Percentiles rank a stretch among this genome's conserved stretches.
phyloP scores from a whole-genome alignment of 2,797 vertebrate species.

The Phalloptychus januarius region DNA sequence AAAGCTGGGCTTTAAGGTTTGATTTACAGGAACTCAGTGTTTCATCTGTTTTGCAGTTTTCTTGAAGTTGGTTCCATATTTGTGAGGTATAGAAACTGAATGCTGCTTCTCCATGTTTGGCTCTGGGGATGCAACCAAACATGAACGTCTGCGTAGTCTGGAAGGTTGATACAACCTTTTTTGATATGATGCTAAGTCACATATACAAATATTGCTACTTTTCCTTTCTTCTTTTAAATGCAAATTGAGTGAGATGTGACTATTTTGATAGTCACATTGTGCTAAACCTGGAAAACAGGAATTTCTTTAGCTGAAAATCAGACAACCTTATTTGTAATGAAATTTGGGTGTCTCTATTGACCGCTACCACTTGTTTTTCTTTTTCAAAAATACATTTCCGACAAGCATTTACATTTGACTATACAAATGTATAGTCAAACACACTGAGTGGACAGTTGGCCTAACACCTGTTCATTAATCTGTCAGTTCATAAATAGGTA shows the following conservation, averaged over 20 bases:
- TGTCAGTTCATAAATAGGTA: conserved; percentile 54
- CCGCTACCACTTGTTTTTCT: not conserved
- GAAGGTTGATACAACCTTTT: too few relatives aligned
- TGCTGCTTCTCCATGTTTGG: too few relatives aligned
- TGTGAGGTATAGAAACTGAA: too few relatives aligned
- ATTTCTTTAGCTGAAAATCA: not conserved
- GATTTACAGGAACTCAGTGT: too few relatives aligned
- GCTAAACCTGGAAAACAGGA: not conserved
- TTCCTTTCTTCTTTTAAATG: not conserved
- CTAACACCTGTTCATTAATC: conserved; percentile 54
- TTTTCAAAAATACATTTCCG: not conserved
- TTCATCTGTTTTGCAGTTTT: too few relatives aligned
- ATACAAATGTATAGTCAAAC: conserved; percentile 8
- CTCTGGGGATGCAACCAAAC: too few relatives aligned
- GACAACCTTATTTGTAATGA: not conserved
- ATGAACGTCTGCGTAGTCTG: too few relatives aligned
- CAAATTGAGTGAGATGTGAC: not conserved
- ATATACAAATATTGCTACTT: not conserved
- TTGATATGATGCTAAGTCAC: too few relatives aligned
- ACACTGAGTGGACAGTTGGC: conserved; percentile 25
- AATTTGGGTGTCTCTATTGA: not conserved
- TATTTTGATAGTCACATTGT: conserved; percentile 1
- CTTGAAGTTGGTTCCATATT: too few relatives aligned
- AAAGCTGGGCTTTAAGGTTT: not conserved
- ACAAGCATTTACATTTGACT: not conserved